Conservation (phyloP, 30 jellyfish, hydroid and myxozoan genomes). For the Aurelia sp. region DNA sequence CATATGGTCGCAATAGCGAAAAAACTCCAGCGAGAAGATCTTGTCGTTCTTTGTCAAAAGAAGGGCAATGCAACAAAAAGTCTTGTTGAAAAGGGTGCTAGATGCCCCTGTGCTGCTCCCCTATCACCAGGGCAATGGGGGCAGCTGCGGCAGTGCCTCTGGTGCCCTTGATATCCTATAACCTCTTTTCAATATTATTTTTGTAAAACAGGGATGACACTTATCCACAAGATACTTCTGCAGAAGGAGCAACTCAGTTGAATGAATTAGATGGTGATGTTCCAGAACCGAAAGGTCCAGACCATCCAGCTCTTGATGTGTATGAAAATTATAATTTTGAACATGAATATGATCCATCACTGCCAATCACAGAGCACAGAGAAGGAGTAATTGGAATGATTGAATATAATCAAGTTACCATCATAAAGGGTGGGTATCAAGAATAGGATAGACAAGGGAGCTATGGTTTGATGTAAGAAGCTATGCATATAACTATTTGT, state of each 20-base stretch:
- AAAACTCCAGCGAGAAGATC: too few species aligned
- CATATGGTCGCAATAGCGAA: too few species aligned
- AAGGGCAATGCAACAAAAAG: too few species aligned
- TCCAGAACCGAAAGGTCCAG: constrained; percentile 44
- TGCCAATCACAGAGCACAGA: constrained; percentile 88
- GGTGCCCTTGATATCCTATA: too few species aligned
- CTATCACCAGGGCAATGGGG: too few species aligned
- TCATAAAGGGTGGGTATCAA: constrained; percentile 78
- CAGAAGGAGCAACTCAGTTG: constrained; percentile 24
- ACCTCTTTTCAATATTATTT: too few species aligned
- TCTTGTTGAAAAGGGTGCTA: too few species aligned
- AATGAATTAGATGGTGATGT: constrained; percentile 56
- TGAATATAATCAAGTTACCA: constrained; percentile 90
- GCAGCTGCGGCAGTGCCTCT: too few species aligned
- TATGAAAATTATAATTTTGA: constrained; percentile 87
- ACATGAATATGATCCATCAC: constrained; percentile 78
- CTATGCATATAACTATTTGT: not conserved
- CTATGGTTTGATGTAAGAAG: not conserved
- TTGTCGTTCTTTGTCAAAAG: too few species aligned
- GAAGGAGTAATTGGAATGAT: constrained; percentile 86
- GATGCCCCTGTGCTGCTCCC: too few species aligned
- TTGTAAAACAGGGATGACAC: too few species aligned
- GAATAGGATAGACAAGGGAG: not conserved
- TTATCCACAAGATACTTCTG: constrained; percentile 6
- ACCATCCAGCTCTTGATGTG: constrained; percentile 80